phyloP scores from a whole-genome alignment of 2,113 vertebrate species.

The Mungos mungo region DNA sequence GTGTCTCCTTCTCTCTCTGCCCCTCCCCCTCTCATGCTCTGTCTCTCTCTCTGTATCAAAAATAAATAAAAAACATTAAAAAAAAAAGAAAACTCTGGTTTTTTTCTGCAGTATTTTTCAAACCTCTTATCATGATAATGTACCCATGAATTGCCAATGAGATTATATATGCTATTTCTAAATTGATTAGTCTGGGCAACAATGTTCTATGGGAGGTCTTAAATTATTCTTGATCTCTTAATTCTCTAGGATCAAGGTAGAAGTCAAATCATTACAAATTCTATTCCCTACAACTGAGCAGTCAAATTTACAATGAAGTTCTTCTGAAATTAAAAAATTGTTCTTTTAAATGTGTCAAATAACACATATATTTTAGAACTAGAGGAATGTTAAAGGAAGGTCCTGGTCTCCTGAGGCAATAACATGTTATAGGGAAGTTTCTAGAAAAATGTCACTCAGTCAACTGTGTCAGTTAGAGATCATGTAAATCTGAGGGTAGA shows the following conservation, averaged over 20 bases:
- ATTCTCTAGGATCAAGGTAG: neutral
- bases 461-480: neutral
- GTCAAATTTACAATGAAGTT: neutral
- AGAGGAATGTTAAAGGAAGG: neutral
- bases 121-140: neutral
- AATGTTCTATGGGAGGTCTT: neutral
- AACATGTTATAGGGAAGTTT: neutral
- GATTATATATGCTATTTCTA: neutral
- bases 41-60: too few relatives aligned
- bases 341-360: neutral
- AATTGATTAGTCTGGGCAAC: neutral
- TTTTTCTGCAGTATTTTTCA: neutral
- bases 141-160: neutral
- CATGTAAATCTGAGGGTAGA: neutral
- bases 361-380: neutral
- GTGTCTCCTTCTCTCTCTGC: too few relatives aligned
- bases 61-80: too few relatives aligned
- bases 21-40: too few relatives aligned
- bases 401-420: neutral
- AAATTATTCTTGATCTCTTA: neutral
- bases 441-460: neutral
- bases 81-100: neutral
- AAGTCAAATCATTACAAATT: neutral
- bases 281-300: neutral
- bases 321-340: neutral